phyloP scores from a whole-genome alignment of 1,140 invertebrate species.

The Drosophila burlai region DNA sequence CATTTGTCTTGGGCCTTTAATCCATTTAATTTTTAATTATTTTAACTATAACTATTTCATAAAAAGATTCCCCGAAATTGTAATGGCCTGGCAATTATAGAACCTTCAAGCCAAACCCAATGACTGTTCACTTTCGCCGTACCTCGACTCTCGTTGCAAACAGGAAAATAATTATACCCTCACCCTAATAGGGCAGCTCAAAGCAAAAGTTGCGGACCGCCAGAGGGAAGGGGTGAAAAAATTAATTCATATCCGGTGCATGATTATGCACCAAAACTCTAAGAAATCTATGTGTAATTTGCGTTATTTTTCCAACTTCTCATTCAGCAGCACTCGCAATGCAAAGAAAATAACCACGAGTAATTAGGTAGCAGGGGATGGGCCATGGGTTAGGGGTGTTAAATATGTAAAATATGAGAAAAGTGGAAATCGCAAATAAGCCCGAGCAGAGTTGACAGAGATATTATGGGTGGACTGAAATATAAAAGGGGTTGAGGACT shows the following conservation, averaged over 20 bases:
- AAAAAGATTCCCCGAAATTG: neutral
- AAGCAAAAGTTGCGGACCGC: slow-evolving; percentile 6
- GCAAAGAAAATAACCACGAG: slow-evolving; percentile 26
- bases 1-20: neutral
- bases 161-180: slow-evolving; percentile 49
- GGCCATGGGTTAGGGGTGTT: slow-evolving; percentile 25
- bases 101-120: slow-evolving; percentile 5
- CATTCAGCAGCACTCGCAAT: slow-evolving; percentile 40
- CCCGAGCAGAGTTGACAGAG: slow-evolving; percentile 59
- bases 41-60: neutral
- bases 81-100: slow-evolving; percentile 1
- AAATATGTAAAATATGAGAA: slow-evolving; percentile 60
- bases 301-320: slow-evolving; percentile 49
- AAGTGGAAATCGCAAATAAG: slow-evolving; percentile 69
- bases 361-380: slow-evolving; percentile 47
- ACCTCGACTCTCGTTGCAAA: neutral
- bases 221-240: slow-evolving; percentile 45
- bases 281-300: slow-evolving; percentile 80
- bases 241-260: slow-evolving; percentile 81
- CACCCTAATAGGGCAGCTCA: slow-evolving; percentile 14
- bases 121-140: slow-evolving; percentile 34
- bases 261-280: slow-evolving; percentile 82
- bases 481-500: slow-evolving; percentile 28
- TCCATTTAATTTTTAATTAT: neutral
- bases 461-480: slow-evolving; percentile 20